phyloP scores from a whole-genome alignment of 2,888 invertebrate species.

The Callyntrura guangdongensis region DNA sequence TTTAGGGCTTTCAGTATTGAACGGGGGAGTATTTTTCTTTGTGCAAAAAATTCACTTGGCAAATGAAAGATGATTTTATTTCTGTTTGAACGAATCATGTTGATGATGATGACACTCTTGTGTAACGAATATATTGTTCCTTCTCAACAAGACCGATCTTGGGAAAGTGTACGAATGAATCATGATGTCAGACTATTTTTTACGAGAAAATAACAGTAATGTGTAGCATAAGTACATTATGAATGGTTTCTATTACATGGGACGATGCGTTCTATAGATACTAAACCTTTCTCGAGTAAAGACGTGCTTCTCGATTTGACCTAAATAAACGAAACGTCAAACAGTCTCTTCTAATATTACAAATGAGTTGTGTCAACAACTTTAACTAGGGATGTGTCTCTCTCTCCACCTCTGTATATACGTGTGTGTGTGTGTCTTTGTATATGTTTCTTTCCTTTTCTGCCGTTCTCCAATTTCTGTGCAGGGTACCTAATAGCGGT shows the following conservation, averaged over 20 bases:
- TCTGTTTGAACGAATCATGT: slow-evolving; percentile 40
- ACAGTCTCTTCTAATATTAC: slow-evolving; percentile 72
- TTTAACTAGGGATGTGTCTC: slow-evolving; percentile 56
- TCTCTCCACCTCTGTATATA: neutral
- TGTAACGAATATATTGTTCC: slow-evolving; percentile 71
- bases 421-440: neutral
- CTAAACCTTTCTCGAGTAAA: slow-evolving; percentile 13
- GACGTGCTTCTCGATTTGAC: slow-evolving; percentile 64
- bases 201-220: slow-evolving; percentile 16
- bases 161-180: slow-evolving; percentile 54
- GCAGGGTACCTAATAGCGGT: slow-evolving; percentile 1
- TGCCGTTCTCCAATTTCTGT: neutral
- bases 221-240: slow-evolving; percentile 33
- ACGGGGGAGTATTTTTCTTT: slow-evolving; percentile 3
- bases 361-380: slow-evolving; percentile 76
- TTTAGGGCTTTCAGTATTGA: neutral
- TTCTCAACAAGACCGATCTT: slow-evolving; percentile 32
- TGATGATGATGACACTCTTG: slow-evolving; percentile 35
- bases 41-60: slow-evolving; percentile 47
- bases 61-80: slow-evolving; percentile 71
- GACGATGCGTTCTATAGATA: slow-evolving; percentile 11
- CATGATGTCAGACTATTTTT: slow-evolving; percentile 50
- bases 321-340: slow-evolving; percentile 74
- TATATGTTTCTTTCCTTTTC: neutral
- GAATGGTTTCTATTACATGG: slow-evolving; percentile 15